Base-by-base conservation (phyloP, 2,888 invertebrate species). In the Pandemis cinnamomeana region DNA sequence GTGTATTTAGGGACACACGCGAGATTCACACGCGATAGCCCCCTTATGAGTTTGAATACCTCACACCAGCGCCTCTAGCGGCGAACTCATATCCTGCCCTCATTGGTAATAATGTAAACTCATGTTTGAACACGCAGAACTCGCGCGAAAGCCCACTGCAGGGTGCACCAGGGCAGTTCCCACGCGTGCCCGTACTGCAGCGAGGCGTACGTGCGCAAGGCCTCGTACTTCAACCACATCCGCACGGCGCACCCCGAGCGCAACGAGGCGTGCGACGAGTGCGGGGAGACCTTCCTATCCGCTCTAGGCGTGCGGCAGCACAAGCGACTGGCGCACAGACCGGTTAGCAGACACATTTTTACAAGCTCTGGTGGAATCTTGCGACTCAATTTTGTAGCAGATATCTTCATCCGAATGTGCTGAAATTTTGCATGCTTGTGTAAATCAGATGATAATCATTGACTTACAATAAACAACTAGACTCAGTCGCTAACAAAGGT, bases 251-350 rank as follows among this genome's bases (percentile, higher is more conserved):
- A 63, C 20, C 44, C 63, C 3, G 44, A 46, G 11, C 20, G 46
- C 5, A 63, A 46, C 63, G 46, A 42, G 44, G 63, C 63, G 6
- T 63, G 63, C 46, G 63, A 63, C 63, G 8, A 46, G 63, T 63
- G 63, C 15, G 63, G 63, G 11, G 44, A 46, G 46, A 63, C 44
- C 6, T 63, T 63, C 20, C n/a, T n/a, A 6, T 7, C 20, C 1
- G 44, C 20, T 36, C 27, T 36, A 36, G 63, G 63, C 6, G n/a
- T 63, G 11, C 10, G n/a, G 20, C 44, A 11, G 63, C 63, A 63
- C 20, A 44, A 63, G 20, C 15, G 20, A 20, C 11, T 44, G 20
- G 11, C 20, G 10, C 63, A 63, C 20, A 44, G 20, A 20, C 20
- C 20, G 63, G 63, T 63, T 6, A 0, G 20, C 20, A 20, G 20